These are phyloP conservation scores for Pseudomyrmex concolor DNA, from an alignment of 1,140 invertebrate genomes.

Conservation along the genomic window DNA sequence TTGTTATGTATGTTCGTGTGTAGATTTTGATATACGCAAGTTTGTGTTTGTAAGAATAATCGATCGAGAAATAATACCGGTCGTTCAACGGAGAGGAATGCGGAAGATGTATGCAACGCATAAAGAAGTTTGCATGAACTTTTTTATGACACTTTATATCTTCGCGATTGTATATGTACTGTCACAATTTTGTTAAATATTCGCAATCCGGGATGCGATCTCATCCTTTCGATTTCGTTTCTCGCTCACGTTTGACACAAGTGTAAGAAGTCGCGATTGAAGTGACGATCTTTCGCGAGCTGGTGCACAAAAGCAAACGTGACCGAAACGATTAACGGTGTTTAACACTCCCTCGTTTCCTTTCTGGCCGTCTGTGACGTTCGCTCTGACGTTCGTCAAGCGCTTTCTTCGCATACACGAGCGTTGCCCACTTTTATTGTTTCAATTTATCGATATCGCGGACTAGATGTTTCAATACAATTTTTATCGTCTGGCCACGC, in stretches of 20 bases:
- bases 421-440: conserved; percentile 27
- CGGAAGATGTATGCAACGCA: no score
- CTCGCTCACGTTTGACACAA: conserved; percentile 12
- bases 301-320: conserved; percentile 14
- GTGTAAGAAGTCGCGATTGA: conserved; percentile 4
- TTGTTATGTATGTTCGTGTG: no score
- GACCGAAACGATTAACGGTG: conserved; percentile 69
- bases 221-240: conserved; percentile 3
- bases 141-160: no score
- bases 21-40: no score
- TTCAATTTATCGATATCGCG: conserved; percentile 16
- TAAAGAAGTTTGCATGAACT: no score
- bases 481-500: not conserved
- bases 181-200: no score
- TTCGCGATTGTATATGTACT: no score
- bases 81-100: no score
- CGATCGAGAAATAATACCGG: no score
- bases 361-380: conserved; percentile 56
- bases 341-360: conserved; percentile 62
- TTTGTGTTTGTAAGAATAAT: no score
- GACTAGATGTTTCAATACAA: not conserved
- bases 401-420: conserved; percentile 24
- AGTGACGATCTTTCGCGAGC: conserved; percentile 20
- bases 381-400: conserved; percentile 27
- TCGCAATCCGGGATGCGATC: no score